Evolutionary conservation across 2,888 invertebrate species (phyloP).

Genomic region (Acrocyrtus sp.): DNA sequence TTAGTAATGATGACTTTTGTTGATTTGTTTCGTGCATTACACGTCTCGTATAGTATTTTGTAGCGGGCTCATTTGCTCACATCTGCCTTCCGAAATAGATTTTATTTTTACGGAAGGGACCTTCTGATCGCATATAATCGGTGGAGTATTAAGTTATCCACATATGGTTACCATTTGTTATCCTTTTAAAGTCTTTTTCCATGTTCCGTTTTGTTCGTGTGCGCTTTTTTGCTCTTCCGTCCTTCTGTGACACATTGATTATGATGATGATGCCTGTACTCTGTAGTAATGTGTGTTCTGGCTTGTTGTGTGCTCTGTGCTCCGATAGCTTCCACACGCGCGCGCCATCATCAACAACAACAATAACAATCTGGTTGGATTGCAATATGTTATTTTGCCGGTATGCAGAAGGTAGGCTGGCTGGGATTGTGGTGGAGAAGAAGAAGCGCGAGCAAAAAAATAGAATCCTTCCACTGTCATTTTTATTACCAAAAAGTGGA

Average conservation of each 20-base stretch:
- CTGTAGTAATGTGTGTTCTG: neutral
- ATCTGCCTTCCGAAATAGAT: conserved; percentile 5
- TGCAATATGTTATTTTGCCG: neutral
- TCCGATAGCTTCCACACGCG: neutral
- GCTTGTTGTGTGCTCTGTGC: neutral
- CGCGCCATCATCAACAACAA: neutral
- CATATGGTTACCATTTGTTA: conserved; percentile 49
- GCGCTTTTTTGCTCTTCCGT: neutral
- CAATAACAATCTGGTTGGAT: neutral
- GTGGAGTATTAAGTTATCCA: conserved; percentile 20
- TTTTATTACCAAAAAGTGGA: neutral
- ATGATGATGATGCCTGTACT: neutral
- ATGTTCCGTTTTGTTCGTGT: conserved; percentile 13
- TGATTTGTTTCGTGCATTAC: conserved; percentile 21
- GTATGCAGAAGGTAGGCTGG: too few relatives aligned
- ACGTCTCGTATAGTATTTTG: neutral
- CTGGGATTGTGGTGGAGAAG: neutral
- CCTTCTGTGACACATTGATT: neutral
- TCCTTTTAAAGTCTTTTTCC: conserved; percentile 34
- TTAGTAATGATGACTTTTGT: conserved; percentile 8
- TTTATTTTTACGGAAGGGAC: neutral
- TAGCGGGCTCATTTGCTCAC: conserved; percentile 26
- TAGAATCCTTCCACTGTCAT: neutral
- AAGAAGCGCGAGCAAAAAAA: too few relatives aligned
- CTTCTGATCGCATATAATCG: neutral